phyloP scores from a whole-genome alignment of 2,888 invertebrate species.

The Neoascia interrupta region DNA sequence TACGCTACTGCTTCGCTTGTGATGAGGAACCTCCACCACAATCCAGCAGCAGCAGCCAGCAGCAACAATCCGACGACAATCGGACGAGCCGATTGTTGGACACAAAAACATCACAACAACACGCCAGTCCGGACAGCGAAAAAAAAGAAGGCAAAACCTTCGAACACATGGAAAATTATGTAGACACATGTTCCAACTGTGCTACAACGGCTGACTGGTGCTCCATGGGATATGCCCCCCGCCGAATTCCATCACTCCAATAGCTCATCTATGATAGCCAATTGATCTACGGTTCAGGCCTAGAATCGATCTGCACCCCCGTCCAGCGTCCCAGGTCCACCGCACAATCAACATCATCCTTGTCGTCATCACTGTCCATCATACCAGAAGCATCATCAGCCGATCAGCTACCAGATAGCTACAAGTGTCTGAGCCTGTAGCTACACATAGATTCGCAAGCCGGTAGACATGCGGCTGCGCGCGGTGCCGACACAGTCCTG shows the following conservation, averaged over 20 bases:
- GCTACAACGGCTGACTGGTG: slow-evolving; percentile 44
- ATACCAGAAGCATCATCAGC: slow-evolving; percentile 58
- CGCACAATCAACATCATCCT: slow-evolving; percentile 52
- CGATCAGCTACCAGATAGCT: slow-evolving; percentile 70
- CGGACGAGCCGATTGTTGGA: slow-evolving; percentile 56
- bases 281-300: no score
- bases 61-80: slow-evolving; percentile 58
- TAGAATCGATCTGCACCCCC: slow-evolving; percentile 58
- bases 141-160: slow-evolving; percentile 54
- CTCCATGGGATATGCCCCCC: slow-evolving; percentile 3
- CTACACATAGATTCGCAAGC: slow-evolving; percentile 64
- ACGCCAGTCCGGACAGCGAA: slow-evolving; percentile 47
- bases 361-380: slow-evolving; percentile 58
- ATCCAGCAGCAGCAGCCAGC: slow-evolving; percentile 55
- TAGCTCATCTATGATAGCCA: slow-evolving; percentile 53
- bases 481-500: slow-evolving; percentile 66
- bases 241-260: background rate
- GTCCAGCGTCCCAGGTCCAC: slow-evolving; percentile 2
- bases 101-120: slow-evolving; percentile 65
- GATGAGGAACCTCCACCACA: no score
- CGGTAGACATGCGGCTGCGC: slow-evolving; percentile 62
- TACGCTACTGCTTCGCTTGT: slow-evolving; percentile 61
- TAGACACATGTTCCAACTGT: slow-evolving; percentile 66
- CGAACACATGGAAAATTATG: slow-evolving; percentile 69
- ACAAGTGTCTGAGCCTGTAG: slow-evolving; percentile 71